These are phyloP conservation scores for Gymnoscopelus braueri DNA, from an alignment of 2,797 vertebrate species.

Conservation along the genomic window DNA sequence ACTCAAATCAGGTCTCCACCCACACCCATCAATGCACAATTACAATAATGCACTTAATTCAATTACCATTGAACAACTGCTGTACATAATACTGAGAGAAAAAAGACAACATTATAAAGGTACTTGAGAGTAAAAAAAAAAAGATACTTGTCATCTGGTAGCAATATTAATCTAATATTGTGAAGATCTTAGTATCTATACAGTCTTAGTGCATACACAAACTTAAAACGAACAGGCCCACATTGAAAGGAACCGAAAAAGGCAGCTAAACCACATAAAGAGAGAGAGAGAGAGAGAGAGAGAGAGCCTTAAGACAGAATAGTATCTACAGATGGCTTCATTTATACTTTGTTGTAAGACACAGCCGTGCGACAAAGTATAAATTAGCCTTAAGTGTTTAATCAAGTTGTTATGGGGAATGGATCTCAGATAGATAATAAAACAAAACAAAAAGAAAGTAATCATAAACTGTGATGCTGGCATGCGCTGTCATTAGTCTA, in stretches of 20 bases:
- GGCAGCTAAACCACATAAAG: slow-evolving; percentile 62
- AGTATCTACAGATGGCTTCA: slow-evolving; percentile 51
- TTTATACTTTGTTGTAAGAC: slow-evolving; percentile 22
- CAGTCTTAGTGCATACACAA: slow-evolving; percentile 77
- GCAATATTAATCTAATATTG: slow-evolving; percentile 71
- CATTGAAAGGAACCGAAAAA: slow-evolving; percentile 56
- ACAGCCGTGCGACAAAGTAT: slow-evolving; percentile 24
- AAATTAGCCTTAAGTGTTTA: slow-evolving; percentile 50
- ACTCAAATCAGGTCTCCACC: slow-evolving; percentile 44
- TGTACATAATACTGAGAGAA: slow-evolving; percentile 75
- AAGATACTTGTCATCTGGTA: slow-evolving; percentile 55
- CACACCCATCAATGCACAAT: slow-evolving; percentile 68
- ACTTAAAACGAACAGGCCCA: slow-evolving; percentile 67
- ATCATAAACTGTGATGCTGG: slow-evolving; percentile 34
- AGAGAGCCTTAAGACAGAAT: slow-evolving; percentile 59
- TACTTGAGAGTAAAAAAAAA: slow-evolving; percentile 71
- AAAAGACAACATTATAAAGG: slow-evolving; percentile 72
- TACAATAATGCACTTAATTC: slow-evolving; percentile 79
- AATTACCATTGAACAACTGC: slow-evolving; percentile 68
- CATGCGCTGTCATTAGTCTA: background rate
- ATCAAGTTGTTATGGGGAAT: slow-evolving; percentile 38
- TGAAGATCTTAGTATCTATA: slow-evolving; percentile 66
- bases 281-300: background rate
- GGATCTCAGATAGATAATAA: slow-evolving; percentile 12
- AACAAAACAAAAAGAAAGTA: background rate